phyloP scores from a whole-genome alignment of 2,113 vertebrate genomes.

The Microcebus ravelobensis region DNA sequence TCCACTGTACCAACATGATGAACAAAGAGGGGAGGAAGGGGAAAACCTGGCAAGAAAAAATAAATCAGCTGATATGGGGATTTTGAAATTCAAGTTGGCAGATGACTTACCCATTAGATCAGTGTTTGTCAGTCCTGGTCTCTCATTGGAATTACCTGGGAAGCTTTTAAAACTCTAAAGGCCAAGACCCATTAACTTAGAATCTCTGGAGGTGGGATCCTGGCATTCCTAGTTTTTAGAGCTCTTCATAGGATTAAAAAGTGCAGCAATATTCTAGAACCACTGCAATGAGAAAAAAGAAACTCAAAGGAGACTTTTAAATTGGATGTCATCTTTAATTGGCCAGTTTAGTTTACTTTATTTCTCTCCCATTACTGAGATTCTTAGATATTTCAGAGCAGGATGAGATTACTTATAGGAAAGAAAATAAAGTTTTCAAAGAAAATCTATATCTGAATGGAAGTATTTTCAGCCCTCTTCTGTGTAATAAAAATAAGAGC shows the following conservation, averaged over 20 bases:
- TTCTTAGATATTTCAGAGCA: neutral
- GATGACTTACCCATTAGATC: neutral
- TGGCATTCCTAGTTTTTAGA: neutral
- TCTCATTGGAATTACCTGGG: neutral
- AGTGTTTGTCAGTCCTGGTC: neutral
- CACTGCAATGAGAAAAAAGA: neutral
- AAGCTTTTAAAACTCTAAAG: neutral
- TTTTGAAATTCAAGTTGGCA: neutral
- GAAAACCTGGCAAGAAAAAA: neutral
- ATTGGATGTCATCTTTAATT: neutral
- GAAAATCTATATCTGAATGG: neutral
- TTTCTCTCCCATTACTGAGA: neutral
- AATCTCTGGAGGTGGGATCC: neutral
- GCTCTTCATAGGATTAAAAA: conserved; percentile 14
- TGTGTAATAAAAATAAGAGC: neutral
- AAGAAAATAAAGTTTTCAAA: neutral
- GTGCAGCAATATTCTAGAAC: neutral
- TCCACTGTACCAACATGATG: rapidly evolving
- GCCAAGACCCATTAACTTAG: neutral
- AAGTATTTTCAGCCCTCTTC: neutral
- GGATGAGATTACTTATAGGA: neutral
- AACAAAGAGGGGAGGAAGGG: neutral
- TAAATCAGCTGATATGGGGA: neutral
- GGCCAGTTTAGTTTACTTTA: neutral
- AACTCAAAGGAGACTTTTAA: neutral